Base-by-base conservation (phyloP, 2,888 invertebrate species). In the Alloplasta piceator region DNA sequence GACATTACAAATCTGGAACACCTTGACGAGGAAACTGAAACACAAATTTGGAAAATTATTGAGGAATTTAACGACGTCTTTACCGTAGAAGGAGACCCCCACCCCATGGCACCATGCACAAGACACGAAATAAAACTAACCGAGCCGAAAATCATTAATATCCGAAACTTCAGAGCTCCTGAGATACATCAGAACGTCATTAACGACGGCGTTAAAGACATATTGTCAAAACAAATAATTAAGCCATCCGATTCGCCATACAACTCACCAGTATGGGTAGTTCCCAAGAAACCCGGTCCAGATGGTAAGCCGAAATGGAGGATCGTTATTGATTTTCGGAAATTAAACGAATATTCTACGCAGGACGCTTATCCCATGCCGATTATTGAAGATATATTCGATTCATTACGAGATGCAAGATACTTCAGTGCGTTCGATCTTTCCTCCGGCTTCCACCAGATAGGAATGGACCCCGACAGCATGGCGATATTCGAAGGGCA, bases 361-460 rank as follows among this genome's bases (percentile, higher is more conserved):
- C 61, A 61, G 38, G 77, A 77, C 14, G 80, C 77, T 5, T 77
- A 81, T 50, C 74, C 78, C 4, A 55, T 78, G 26, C 75, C 67
- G 10, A 75, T 67, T 46, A 78, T 78, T 5, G 68, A 74, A 39
- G 82, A 85, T 63, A 78, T 86, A 61, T 76, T 86, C 12, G 85
- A 82, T 39, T 83, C 87, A 67, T 67, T 86, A 52, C 83, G 85
- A 6, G 72, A 77, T 52, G 67, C 73, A 6, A 63, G 70, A 0
- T 84, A 85, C 63, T 87, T 87, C 72, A 80, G 84, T 6, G 85
- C 84, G 0, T 74, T 86, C 1, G 86, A 87, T 56, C 50, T 86
- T 4, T 84, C 85, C 3, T 79, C 74, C 5, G 86, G 87, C 5
- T 87, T 84, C 58, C 85, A 87, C 50, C 86, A 86, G 73, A 83